Conservation (phyloP, 2,797 vertebrate species). For the Enteromius mattozi region DNA sequence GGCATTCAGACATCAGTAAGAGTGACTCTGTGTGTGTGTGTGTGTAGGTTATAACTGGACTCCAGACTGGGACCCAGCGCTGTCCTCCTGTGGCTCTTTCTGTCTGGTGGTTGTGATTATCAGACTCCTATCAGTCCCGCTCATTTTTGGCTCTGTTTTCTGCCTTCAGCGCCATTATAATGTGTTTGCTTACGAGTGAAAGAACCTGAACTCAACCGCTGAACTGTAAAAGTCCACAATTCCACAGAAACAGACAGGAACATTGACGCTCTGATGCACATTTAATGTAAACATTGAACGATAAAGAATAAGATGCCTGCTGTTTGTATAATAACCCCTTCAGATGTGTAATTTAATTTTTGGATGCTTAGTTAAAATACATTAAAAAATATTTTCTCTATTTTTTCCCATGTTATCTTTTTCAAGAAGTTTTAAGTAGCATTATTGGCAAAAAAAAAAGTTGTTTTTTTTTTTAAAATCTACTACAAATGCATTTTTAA, state of each 20-base stretch:
- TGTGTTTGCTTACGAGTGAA: constrained; percentile 67
- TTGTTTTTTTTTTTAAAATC: too few relatives aligned
- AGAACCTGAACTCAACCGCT: not conserved
- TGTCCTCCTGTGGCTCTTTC: constrained; percentile 37
- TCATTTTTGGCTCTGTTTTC: constrained; percentile 68
- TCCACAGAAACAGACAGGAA: not conserved
- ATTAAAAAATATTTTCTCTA: too few relatives aligned
- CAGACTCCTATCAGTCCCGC: constrained; percentile 66
- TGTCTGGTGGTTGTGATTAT: constrained; percentile 60
- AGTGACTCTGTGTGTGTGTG: not conserved
- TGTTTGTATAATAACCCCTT: not conserved
- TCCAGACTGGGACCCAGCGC: constrained; percentile 60
- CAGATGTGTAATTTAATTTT: too few relatives aligned
- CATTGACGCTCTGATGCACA: not conserved
- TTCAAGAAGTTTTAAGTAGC: not conserved
- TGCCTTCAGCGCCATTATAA: constrained; percentile 69
- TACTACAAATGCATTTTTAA: not conserved
- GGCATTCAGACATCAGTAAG: not conserved
- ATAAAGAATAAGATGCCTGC: too few relatives aligned
- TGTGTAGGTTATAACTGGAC: constrained; percentile 66
- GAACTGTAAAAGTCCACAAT: not conserved
- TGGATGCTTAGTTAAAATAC: too few relatives aligned
- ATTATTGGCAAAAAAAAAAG: too few relatives aligned
- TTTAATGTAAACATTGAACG: not conserved
- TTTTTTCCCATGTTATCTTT: not conserved